Evolutionary conservation across 2,113 vertebrate genomes (phyloP), one percentile per base, ranked within the genome.

Genomic region (Scatophagus argus): DNA sequence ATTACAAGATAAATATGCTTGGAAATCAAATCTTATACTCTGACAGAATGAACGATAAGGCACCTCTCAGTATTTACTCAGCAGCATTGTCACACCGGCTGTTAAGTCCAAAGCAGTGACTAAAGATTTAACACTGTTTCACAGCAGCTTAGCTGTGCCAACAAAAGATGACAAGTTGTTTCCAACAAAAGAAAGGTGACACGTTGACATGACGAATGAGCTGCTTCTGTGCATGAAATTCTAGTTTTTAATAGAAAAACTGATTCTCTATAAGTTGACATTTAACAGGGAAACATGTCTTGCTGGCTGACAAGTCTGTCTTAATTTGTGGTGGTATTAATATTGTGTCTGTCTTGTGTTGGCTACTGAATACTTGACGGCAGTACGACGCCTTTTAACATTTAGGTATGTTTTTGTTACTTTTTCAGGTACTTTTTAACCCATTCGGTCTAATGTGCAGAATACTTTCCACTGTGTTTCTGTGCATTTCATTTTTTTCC

Each of bases 1-100:
- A 87, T 87, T 75, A 84, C 8, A 12, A 43, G 23, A 67, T 63
- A 81, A 91, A 88, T 51, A 46, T 52, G 74, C 61, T 58, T 55
- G 16, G 16, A 85, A 72, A 80, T 89, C 19, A 76, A 66, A 67
- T 38, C 46, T 74, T 66, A 86, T 84, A 77, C 58, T 77, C 32
- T 66, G 55, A 75, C 60, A 34, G 49, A 64, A 62, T 31, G 82
- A 36, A 81, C 56, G 55, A 84, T 34, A 49, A 73, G 39, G 41
- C 3, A 21, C 16, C 49, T 29, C 39, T 70, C 32, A 10, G 38
- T 70, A 32, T 84, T 82, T 60, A 72, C 51, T 59, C 8, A 36
- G 5, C 29, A 41, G 27, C 27, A 21, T 5, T 29, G 29, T 70
- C 31, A 63, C 5, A 32, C 5, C 5, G 27, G 58, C 52, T 49